Evolutionary conservation across 2,797 vertebrate species (phyloP).

Genomic region (Danionella dracula): DNA sequence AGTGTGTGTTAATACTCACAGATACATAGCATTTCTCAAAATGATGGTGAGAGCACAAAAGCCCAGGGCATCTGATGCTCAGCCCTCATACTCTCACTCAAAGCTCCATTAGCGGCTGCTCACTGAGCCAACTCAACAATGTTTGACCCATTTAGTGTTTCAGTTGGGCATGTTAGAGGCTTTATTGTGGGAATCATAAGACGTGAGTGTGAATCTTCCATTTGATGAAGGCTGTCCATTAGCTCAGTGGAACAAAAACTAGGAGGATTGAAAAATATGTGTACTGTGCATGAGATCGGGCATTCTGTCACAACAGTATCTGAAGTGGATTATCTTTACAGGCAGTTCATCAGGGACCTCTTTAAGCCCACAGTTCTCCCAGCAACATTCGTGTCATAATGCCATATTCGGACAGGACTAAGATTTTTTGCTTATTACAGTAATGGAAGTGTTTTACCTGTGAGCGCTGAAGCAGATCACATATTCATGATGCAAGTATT

Average conservation of each 20-base stretch:
- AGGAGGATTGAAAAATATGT: constrained; percentile 14
- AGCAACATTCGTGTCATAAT: background rate
- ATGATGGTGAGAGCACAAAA: constrained; percentile 17
- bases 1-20: constrained; percentile 24
- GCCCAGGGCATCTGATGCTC: constrained; percentile 7
- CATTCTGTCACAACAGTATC: constrained; percentile 19
- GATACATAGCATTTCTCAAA: constrained; percentile 15
- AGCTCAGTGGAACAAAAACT: constrained; percentile 28
- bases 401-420: too few species aligned
- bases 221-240: constrained; percentile 21
- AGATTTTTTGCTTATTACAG: too few species aligned
- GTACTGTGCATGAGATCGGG: background rate
- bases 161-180: constrained; percentile 16
- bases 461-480: too few species aligned
- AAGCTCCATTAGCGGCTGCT: constrained; percentile 15
- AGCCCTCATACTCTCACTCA: constrained; percentile 9
- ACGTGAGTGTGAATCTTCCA: constrained; percentile 1
- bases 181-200: constrained; percentile 15
- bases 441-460: too few species aligned
- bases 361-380: background rate
- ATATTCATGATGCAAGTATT: too few species aligned
- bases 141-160: constrained; percentile 20
- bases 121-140: constrained; percentile 23
- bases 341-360: background rate
- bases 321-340: constrained; percentile 16